Base-by-base conservation (phyloP, 2,113 vertebrate species). In the Perccottus glenii region DNA sequence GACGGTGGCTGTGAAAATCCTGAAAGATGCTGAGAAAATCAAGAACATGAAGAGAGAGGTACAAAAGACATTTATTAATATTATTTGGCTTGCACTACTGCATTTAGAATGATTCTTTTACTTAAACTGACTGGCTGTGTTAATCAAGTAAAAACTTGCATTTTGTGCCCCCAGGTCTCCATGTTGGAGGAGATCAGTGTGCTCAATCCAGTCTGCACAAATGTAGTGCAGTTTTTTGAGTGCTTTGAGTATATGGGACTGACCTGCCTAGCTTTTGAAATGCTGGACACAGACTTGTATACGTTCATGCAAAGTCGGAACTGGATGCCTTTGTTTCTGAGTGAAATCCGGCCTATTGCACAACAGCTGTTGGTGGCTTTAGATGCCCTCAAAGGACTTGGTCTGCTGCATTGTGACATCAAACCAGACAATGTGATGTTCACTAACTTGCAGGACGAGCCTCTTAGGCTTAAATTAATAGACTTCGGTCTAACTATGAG, bases 361-460 rank as follows among this genome's bases (percentile, higher is more conserved):
- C 32, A 64, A 11, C 76, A 75, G 71, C n/a, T 71, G 51, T 11
- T 80, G 16, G 27, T 33, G 8, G 67, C 78, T 7, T 55, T 75
- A 16, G 53, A 59, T 2, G 51, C 56, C 12, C 56, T 81, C 4
- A 73, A 52, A 8, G 11, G 0, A 19, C 12, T 69, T 1, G 15
- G 47, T 36, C 27, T 81, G n/a, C 5, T 81, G 40, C 61, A 81
- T 8, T 49, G 47, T 0, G 65, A 70, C 9, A 65, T 81, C 7
- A 77, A 73, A 47, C 73, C 61, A 0, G 70, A 81, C 51, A 70
- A 77, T 4, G 2, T 81, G 1, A 69, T 81, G 73, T 4, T 72
- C 27, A 63, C 64, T 8, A 51, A 19, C 2, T 4, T 2, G 12
- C 38, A 49, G 15, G 15, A 60, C 4, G 27, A 46, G 11, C 15